Evolutionary conservation across 92 coral and sea anemone species (phyloP), one percentile per base, ranked within the genome.

Genomic region (Ricordea florida): DNA sequence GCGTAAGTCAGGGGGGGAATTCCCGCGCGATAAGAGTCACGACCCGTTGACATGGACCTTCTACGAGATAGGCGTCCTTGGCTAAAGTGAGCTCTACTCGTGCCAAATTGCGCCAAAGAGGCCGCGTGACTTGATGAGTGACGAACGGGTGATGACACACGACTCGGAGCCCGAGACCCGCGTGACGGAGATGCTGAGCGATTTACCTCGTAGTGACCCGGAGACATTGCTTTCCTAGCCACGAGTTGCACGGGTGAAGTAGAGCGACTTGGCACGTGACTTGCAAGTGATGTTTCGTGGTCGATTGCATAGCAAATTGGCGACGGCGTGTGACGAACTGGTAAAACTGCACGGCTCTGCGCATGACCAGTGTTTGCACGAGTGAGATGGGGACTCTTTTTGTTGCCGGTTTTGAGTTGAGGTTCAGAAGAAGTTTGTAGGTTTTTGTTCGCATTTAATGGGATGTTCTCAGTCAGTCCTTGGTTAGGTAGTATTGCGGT

Each of bases 1-100:
- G 86, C 85, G 6, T 83, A 48, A 7, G 70, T 73, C 82, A 88
- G 26, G 80, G 77, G 69, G 28, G 46, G 46, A 2, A 47, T 16
- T 31, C 20, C 57, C 2, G 18, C 56, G 10, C 29, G 70, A 24
- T 23, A 28, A 4, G 59, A 25, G 10, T 16, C 80, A 9, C 60
- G 51, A 10, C 53, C 77, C 20, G 53, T 15, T 5, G 64, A 40
- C 27, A 13, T 29, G 53, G 77, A 37, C 42, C 63, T 38, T 37
- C 66, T 51, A 2, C 65, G 77, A 30, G 77, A 17, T 2, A 27
- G 52, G 2, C 53, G 77, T 18, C 53, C 50, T 40, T 35, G 51
- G 22, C 64, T 27, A 18, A 38, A 37, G 42, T 70, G 38, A 2
- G 25, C 66, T 40, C 66, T 53, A 13, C 27, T 40, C 18, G 63